Evolutionary conservation across 2,113 vertebrate genomes (phyloP), one percentile per base, ranked within the genome.

Genomic region (Elgaria multicarinata): DNA sequence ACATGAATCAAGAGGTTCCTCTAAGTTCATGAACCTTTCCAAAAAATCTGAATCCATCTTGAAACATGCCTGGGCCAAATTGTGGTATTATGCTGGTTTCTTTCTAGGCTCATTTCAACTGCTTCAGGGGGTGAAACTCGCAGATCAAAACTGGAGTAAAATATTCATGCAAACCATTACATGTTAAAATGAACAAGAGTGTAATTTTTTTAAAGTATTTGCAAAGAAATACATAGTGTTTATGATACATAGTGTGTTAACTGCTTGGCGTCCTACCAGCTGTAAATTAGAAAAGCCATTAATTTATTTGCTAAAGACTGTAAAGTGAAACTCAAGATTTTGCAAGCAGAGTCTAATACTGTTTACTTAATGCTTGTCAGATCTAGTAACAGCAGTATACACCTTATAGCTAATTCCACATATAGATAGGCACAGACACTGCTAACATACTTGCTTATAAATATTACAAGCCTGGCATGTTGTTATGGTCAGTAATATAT

Each of bases 261-360:
- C 16, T 33, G 66, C 20, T 90, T 72, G 87, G 64, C 31, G 85
- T 90, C 90, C 83, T 66, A 93, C 22, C 75, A 90, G 66, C 28
- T 26, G 69, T 12, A 79, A 90, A 92, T 88, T 12, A 91, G 46
- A 88, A 93, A 90, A 90, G 16, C 42, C 7, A 86, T 78, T 90
- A 53, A n/a, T 84, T 64, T 90, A 36, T 67, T 85, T 81, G 58
- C n/a, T 58, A 18, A 84, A 90, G 80, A 91, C 46, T 2, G 0
- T 4, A 0, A 79, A 88, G 86, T 58, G 42, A 92, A 92, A 91
- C 86, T 79, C 31, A 83, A 69, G 0, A 0, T 0, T 92, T 93
- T 89, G 26, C 80, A 58, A 91, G 72, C 0, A 2, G 18, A 24
- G 4, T 81, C 72, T 85, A 87, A 77, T 91, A 89, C 67, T 88